Evolutionary conservation across 1,140 invertebrate genomes (phyloP), one percentile per base, ranked within the genome.

Genomic region (Magallana angulata): DNA sequence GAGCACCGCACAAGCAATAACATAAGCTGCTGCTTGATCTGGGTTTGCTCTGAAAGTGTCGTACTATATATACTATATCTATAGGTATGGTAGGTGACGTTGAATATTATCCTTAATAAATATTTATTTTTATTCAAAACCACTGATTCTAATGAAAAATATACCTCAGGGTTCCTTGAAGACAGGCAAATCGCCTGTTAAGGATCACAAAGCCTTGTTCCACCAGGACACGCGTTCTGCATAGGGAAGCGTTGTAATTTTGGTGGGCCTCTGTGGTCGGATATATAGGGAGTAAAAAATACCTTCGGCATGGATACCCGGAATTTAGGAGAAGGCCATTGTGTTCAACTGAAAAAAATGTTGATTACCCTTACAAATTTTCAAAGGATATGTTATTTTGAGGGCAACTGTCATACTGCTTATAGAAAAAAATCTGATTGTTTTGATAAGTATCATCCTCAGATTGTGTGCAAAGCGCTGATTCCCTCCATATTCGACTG

Each of bases 391-490:
- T 16, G 14, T 64, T n/a, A 64, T 64, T 5, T 64, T 16, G 16
- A n/a, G 60, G 12, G 7, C 36, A 36, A 36, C 36, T 64, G 14
- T 64, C 6, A n/a, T 8, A 7, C 7, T 64, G 16, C 18, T 14
- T n/a, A 64, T n/a, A n/a, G 14, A 64, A 7, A 64, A 16, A 18
- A 64, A 64, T 7, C 16, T 16, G 60, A 64, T 64, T 60, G 2
- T 60, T 4, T 12, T 60, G 18, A 12, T 18, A 80, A 76, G 60
- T 87, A 84, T 82, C 86, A 59, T 84, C 80, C 84, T 87, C 86
- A 87, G 84, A 84, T 76, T 87, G 60, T 9, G 76, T 60, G 80
- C 86, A 87, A 9, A 84, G 58, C 57, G 57, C 60, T n/a, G 76
- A 82, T 84, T 60, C 56, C 16, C 86, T 64, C 11, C 56, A 84